Conservation (phyloP, 2,888 invertebrate species). For the Priocnemis perturbator region DNA sequence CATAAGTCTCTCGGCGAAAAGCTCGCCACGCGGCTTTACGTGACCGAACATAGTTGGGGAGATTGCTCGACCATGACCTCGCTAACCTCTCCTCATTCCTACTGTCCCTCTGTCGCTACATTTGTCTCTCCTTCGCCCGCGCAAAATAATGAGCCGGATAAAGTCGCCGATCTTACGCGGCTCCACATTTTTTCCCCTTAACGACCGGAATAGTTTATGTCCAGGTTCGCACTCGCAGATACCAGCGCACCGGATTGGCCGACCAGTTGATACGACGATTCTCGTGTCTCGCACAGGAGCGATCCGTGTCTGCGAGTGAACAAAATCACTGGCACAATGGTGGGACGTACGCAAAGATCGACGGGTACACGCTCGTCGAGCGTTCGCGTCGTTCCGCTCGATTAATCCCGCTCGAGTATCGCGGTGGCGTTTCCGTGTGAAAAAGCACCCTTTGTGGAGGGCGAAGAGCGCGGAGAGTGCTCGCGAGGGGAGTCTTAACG, state of each 20-base stretch:
- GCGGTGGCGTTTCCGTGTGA: constrained; percentile 54
- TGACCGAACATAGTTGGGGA: constrained; percentile 34
- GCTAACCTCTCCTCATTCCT: constrained; percentile 12
- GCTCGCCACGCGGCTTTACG: constrained; percentile 34
- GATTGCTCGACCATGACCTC: constrained; percentile 20
- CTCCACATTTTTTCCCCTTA: too few relatives aligned
- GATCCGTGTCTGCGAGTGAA: background rate
- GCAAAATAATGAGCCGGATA: background rate
- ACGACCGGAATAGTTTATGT: constrained; percentile 33
- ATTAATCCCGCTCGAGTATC: constrained; percentile 56
- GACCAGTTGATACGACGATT: background rate
- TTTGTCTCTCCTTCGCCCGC: background rate
- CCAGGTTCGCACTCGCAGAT: constrained; percentile 23
- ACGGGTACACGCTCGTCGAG: constrained; percentile 34
- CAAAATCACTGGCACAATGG: background rate
- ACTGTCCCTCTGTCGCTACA: constrained; percentile 1
- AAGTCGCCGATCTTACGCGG: too few relatives aligned
- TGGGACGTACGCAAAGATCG: background rate
- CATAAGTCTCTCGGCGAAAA: constrained; percentile 32
- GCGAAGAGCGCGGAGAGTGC: constrained; percentile 1
- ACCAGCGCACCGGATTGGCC: too few relatives aligned
- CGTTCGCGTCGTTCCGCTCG: constrained; percentile 51
- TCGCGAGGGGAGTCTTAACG: constrained; percentile 40
- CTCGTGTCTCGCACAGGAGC: background rate
- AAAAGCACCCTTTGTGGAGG: constrained; percentile 46